A percentile compares a stretch with the other conserved stretches of the same genome.
phyloP scores from a whole-genome alignment of 2,888 invertebrate species.

The Tiliacea citrago region DNA sequence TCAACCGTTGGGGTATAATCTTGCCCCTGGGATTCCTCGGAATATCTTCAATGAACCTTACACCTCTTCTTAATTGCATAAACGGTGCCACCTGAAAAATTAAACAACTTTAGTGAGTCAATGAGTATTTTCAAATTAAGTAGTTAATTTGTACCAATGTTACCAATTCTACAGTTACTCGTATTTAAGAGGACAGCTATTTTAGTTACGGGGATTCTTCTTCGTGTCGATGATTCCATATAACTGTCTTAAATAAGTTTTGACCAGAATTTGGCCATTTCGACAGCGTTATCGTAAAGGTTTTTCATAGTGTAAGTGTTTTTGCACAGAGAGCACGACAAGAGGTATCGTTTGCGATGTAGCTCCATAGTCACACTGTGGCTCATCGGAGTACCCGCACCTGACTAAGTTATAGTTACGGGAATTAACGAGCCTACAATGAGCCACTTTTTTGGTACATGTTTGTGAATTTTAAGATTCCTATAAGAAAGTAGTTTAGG shows the following conservation, averaged over 20 bases:
- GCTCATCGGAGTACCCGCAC: no score
- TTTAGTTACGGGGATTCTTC: background rate
- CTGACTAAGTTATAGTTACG: no score
- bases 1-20: conserved; percentile 91
- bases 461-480: conserved; percentile 10
- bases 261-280: no score
- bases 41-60: conserved; percentile 92
- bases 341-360: no score
- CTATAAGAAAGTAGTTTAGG: background rate
- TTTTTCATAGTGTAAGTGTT: no score
- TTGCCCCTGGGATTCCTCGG: conserved; percentile 93
- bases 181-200: background rate
- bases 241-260: no score
- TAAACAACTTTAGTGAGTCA: conserved; percentile 57
- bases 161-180: conserved; percentile 12
- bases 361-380: no score
- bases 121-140: conserved; percentile 61
- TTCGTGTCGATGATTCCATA: no score
- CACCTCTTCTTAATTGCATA: conserved; percentile 93
- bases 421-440: background rate
- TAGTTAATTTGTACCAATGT: conserved; percentile 53
- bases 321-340: no score
- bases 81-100: conserved; percentile 87
- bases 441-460: background rate
- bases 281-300: no score